Percentiles rank a stretch among this genome's conserved stretches.
Conservation (phyloP, 2,113 vertebrate genomes). For the Phalacrocorax brasilianus region DNA sequence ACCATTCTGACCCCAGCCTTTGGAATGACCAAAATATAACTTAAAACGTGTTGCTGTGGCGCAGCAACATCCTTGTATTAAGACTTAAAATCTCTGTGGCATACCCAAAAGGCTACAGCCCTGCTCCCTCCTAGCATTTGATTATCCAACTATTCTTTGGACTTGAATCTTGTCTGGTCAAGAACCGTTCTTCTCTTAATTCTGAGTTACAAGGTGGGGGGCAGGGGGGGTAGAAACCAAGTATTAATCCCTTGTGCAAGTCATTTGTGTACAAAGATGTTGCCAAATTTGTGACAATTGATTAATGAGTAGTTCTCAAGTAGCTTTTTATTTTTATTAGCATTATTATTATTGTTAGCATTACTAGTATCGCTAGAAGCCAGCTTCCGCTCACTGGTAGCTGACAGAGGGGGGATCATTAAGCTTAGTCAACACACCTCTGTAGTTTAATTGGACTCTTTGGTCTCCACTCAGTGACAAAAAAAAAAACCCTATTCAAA, state of each 20-base stretch:
- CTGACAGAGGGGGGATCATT: background rate
- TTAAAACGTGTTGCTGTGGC: background rate
- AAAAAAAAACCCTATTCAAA: background rate
- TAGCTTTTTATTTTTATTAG: background rate
- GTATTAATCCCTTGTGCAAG: background rate
- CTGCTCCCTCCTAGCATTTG: background rate
- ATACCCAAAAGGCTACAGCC: background rate
- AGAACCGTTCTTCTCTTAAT: background rate
- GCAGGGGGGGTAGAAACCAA: background rate
- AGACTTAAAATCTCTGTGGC: background rate
- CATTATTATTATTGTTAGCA: background rate
- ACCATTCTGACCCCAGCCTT: background rate
- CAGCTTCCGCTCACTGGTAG: background rate
- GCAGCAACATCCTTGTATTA: background rate
- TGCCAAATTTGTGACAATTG: background rate
- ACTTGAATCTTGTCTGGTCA: background rate
- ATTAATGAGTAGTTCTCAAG: background rate
- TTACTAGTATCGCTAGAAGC: background rate
- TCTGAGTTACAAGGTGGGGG: background rate
- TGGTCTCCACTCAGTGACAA: background rate
- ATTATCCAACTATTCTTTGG: background rate
- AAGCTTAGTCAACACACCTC: background rate
- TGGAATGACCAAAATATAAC: background rate
- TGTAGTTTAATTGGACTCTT: background rate
- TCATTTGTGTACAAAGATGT: background rate